phyloP scores from a whole-genome alignment of 2,797 vertebrate genomes.

The Enteromius viviparus region DNA sequence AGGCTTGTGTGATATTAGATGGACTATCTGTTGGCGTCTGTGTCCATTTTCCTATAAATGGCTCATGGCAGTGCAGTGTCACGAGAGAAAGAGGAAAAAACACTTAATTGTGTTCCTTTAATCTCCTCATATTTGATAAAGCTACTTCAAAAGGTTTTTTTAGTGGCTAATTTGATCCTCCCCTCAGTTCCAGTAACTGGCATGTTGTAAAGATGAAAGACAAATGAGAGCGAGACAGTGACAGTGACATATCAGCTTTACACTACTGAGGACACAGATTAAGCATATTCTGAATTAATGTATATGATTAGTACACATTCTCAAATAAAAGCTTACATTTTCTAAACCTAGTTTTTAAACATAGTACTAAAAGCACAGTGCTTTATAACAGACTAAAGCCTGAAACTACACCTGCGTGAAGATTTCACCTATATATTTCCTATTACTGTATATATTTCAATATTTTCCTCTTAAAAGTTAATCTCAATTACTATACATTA shows the following conservation, averaged over 20 bases:
- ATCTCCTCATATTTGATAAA: constrained; percentile 76
- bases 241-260: constrained; percentile 7
- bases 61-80: constrained; percentile 68
- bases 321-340: not conserved
- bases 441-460: not conserved
- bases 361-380: not conserved
- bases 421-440: not conserved
- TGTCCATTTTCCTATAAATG: constrained; percentile 58
- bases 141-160: constrained; percentile 74
- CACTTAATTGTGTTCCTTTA: constrained; percentile 73
- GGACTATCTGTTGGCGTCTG: not conserved
- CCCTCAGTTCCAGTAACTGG: constrained; percentile 73
- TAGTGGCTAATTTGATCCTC: constrained; percentile 76
- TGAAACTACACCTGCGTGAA: not conserved
- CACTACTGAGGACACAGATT: constrained; percentile 20
- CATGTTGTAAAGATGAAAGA: constrained; percentile 62
- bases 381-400: not conserved
- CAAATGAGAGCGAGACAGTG: constrained; percentile 54
- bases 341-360: not conserved
- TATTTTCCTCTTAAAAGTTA: not conserved
- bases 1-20: constrained; percentile 20
- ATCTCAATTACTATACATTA: not conserved
- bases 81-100: constrained; percentile 64
- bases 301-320: not conserved
- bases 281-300: constrained; percentile 9